Base-by-base conservation (phyloP, 2,797 vertebrate genomes). In the Atherinosoma microstoma region DNA sequence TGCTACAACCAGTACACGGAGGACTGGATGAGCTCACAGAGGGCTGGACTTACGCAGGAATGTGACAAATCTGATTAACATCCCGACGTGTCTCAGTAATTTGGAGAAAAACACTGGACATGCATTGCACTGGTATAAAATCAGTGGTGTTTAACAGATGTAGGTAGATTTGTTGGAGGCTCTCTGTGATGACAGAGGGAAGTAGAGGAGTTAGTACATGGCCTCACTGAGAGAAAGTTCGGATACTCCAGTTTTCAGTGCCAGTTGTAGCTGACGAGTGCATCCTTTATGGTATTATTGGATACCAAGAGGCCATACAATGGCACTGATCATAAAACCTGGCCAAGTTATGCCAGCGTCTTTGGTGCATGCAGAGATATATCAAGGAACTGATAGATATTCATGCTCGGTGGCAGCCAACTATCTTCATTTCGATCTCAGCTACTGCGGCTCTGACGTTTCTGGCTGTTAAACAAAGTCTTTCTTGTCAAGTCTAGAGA, bases 391-490 rank as follows among this genome's bases (percentile, higher is more conserved):
- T 76, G 75, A 65, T 67, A 63, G 78, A 81, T 70, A 72, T 75
- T 72, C 64, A 66, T 72, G 79, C 73, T 83, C 58, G 3, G 81
- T 82, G 80, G 86, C 45, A 4, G 82, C 80, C 83, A 73, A 35
- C 76, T 61, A 49, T 89, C 78, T 78, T 82, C 72, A 70, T 79
- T 82, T 67, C 75, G 65, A 84, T 77, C 73, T 87, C 78, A 29
- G 73, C 76, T 75, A 65, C 82, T 68, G 78, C 67, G 83, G 81
- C 78, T 81, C 78, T 67, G 79, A 84, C 73, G 72, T 83, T 82
- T 79, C 79, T 85, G 89, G 84, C 84, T 76, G 78, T 74, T 76
- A 82, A 86, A 91, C 91, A 90, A 79, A 83, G 86, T 87, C 78
- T 70, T 87, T 80, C 83, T 91, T 84, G 87, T 88, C 78, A 79